Evolutionary conservation across 1,140 invertebrate species (phyloP).

Genomic region (Meloidogyne chitwoodi): DNA sequence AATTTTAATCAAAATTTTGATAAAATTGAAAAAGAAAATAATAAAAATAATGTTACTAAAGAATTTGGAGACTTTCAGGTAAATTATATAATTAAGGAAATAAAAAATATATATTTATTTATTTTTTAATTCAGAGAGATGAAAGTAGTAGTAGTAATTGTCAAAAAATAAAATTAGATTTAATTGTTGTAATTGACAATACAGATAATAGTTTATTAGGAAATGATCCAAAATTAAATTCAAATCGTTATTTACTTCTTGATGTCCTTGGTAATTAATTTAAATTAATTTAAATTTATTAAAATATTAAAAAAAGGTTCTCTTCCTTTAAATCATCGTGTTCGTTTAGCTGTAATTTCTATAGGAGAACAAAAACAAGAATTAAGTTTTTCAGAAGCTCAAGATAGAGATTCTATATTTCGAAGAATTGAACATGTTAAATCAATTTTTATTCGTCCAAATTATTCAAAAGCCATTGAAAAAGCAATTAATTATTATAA

Average conservation of each 20-base stretch:
- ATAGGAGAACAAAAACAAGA: constrained; percentile 31
- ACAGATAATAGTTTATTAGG: constrained; percentile 24
- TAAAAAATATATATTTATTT: not conserved
- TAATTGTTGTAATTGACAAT: constrained; percentile 44
- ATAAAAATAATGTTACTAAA: constrained; percentile 1
- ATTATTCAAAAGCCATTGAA: constrained; percentile 41
- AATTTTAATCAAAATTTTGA: not conserved
- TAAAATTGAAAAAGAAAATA: not conserved
- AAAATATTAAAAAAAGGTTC: constrained; percentile 34
- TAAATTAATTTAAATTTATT: not conserved
- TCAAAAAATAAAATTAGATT: constrained; percentile 41
- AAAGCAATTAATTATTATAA: constrained; percentile 43
- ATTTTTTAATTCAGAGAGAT: not conserved
- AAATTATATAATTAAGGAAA: not conserved
- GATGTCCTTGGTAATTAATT: constrained; percentile 40
- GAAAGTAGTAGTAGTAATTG: constrained; percentile 16
- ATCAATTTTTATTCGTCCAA: constrained; percentile 25
- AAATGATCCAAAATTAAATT: constrained; percentile 40
- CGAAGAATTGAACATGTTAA: constrained; percentile 35
- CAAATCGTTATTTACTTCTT: constrained; percentile 50
- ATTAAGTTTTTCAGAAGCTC: constrained; percentile 34
- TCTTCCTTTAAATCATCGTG: constrained; percentile 34
- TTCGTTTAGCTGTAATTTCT: constrained; percentile 40
- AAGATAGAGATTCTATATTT: constrained; percentile 39
- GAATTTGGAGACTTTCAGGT: constrained; percentile 21